These are phyloP conservation scores for Melieria crassipennis DNA, from an alignment of 2,888 invertebrate species.

Conservation along the genomic window DNA sequence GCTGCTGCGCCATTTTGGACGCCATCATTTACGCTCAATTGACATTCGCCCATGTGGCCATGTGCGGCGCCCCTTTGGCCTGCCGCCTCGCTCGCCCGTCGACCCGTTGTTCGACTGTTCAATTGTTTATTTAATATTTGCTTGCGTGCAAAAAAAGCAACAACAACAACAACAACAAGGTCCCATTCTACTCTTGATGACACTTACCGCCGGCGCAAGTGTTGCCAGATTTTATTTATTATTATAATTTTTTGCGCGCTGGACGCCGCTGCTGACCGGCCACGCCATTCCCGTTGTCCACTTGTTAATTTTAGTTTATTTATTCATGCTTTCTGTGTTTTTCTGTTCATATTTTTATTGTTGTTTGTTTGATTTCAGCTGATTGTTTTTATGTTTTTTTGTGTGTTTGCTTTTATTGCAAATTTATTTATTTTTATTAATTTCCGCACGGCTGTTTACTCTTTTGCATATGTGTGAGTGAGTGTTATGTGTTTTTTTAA, in stretches of 20 bases:
- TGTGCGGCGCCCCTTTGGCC: constrained; percentile 32
- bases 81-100: neutral
- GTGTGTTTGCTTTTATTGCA: neutral
- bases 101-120: neutral
- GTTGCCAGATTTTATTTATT: constrained; percentile 23
- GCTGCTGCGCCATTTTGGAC: constrained; percentile 39
- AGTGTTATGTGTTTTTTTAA: constrained; percentile 17
- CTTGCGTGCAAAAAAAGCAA: too few species aligned
- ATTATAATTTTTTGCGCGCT: too few species aligned
- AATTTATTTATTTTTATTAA: constrained; percentile 1
- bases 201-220: constrained; percentile 3
- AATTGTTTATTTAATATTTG: neutral
- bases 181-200: too few species aligned
- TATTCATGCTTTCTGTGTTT: constrained; percentile 30
- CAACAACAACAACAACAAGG: too few species aligned
- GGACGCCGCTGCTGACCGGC: too few species aligned
- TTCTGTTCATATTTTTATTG: constrained; percentile 20
- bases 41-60: constrained; percentile 24
- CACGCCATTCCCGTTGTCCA: too few species aligned
- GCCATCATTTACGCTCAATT: constrained; percentile 41
- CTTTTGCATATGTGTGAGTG: constrained; percentile 4
- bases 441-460: neutral
- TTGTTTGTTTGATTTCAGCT: constrained; percentile 25
- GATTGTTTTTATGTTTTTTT: constrained; percentile 6
- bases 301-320: constrained; percentile 20